phyloP scores from a whole-genome alignment of 53 echinoderm and acorn worm species.

The Crossaster papposus region DNA sequence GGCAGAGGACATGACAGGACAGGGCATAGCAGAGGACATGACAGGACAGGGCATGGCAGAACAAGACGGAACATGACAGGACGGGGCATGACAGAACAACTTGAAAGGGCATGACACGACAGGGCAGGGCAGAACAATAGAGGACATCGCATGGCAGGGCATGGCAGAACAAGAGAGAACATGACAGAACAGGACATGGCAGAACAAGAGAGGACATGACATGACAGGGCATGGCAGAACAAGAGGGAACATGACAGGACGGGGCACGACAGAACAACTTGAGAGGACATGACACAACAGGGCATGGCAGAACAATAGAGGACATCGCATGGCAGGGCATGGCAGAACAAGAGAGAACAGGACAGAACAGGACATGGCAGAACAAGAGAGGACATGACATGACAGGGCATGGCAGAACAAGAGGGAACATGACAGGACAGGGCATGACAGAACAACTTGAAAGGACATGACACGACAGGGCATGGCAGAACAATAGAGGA shows the following conservation, averaged over 20 bases:
- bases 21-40: constrained; percentile 33
- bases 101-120: constrained; percentile 15
- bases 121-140: constrained; percentile 35
- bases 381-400: background rate
- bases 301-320: background rate
- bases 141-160: background rate
- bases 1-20: constrained; percentile 20
- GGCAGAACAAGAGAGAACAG: background rate
- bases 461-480: background rate
- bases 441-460: constrained; percentile 13
- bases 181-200: constrained; percentile 39
- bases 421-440: constrained; percentile 4
- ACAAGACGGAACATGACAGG: constrained; percentile 17
- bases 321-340: background rate
- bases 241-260: constrained; percentile 17
- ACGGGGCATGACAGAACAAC: constrained; percentile 26
- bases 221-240: background rate
- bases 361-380: background rate
- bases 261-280: background rate
- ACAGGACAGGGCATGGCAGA: constrained; percentile 24
- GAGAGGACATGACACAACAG: background rate
- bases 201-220: constrained; percentile 26
- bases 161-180: constrained; percentile 8
- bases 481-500: background rate
- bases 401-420: background rate